Percentiles rank a stretch among this genome's conserved stretches.
phyloP scores from a whole-genome alignment of 2,797 vertebrate genomes.

The Danionella dracula region DNA sequence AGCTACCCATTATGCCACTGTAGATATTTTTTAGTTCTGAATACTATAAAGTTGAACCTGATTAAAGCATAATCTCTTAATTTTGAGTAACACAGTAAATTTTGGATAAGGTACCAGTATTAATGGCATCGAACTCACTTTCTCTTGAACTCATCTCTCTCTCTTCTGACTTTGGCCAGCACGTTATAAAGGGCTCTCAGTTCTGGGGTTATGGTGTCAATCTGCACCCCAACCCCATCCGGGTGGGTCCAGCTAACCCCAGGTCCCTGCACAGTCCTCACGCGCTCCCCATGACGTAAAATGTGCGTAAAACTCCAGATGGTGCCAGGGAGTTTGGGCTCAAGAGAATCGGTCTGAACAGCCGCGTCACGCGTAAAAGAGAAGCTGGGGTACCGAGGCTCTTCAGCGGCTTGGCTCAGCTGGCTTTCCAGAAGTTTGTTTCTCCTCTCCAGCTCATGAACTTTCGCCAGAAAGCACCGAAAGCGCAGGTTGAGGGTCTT shows the following conservation, averaged over 20 bases:
- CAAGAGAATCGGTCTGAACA: slow-evolving; percentile 78
- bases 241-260: slow-evolving; percentile 82
- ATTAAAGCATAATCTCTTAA: too few species aligned
- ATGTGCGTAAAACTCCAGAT: slow-evolving; percentile 97
- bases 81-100: too few species aligned
- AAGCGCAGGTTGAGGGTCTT: slow-evolving; percentile 94
- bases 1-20: too few species aligned
- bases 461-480: slow-evolving; percentile 94
- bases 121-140: slow-evolving; percentile 58
- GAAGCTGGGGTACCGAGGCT: slow-evolving; percentile 70
- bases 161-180: slow-evolving; percentile 84
- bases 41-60: too few species aligned
- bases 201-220: slow-evolving; percentile 92
- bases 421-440: slow-evolving; percentile 91
- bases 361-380: slow-evolving; percentile 78
- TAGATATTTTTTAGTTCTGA: too few species aligned
- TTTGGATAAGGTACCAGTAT: too few species aligned
- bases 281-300: slow-evolving; percentile 79
- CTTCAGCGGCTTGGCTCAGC: slow-evolving; percentile 74
- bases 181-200: slow-evolving; percentile 86
- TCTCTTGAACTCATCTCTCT: slow-evolving; percentile 80
- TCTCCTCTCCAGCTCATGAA: slow-evolving; percentile 90
- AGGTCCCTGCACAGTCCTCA: slow-evolving; percentile 84
- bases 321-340: slow-evolving; percentile 82
- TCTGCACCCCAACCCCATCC: slow-evolving; percentile 81